Percentiles rank a stretch among this genome's conserved stretches.
These are phyloP conservation scores for Holotrichia oblita DNA, from an alignment of 1,140 invertebrate species.

Conservation along the genomic window DNA sequence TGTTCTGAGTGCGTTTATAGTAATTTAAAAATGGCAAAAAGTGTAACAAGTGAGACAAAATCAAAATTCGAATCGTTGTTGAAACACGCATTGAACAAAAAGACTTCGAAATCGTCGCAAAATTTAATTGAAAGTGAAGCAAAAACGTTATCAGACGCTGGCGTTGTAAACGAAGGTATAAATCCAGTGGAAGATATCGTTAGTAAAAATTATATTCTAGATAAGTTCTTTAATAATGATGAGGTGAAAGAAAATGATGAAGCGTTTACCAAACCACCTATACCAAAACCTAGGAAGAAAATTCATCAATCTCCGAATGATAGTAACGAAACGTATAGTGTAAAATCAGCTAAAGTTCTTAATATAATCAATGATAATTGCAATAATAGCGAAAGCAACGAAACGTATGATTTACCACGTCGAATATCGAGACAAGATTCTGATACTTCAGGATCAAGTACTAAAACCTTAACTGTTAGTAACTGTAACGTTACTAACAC, in stretches of 20 bases:
- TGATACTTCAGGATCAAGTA: neutral
- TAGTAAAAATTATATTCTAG: constrained; percentile 49
- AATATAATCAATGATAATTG: neutral
- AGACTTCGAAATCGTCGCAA: constrained; percentile 15
- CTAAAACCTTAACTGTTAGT: no score
- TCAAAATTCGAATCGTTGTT: constrained; percentile 49
- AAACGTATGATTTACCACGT: neutral
- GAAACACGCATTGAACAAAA: constrained; percentile 45
- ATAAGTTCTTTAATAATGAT: constrained; percentile 49
- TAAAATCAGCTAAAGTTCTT: constrained; percentile 8
- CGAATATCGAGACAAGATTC: neutral
- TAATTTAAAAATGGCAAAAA: constrained; percentile 6
- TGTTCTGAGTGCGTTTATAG: neutral
- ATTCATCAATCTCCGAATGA: constrained; percentile 33
- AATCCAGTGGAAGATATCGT: constrained; percentile 36
- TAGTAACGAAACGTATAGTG: constrained; percentile 21
- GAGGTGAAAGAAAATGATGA: constrained; percentile 21
- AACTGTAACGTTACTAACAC: neutral
- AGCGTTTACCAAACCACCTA: constrained; percentile 43
- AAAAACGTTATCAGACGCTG: constrained; percentile 14
- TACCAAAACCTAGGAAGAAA: constrained; percentile 50
- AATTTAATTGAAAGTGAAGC: constrained; percentile 25
- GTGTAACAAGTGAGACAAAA: constrained; percentile 49
- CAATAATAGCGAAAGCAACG: neutral
- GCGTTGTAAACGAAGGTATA: constrained; percentile 13